Evolutionary conservation across 2,888 invertebrate genomes (phyloP).

Genomic region (Andrena chrysosceles): DNA sequence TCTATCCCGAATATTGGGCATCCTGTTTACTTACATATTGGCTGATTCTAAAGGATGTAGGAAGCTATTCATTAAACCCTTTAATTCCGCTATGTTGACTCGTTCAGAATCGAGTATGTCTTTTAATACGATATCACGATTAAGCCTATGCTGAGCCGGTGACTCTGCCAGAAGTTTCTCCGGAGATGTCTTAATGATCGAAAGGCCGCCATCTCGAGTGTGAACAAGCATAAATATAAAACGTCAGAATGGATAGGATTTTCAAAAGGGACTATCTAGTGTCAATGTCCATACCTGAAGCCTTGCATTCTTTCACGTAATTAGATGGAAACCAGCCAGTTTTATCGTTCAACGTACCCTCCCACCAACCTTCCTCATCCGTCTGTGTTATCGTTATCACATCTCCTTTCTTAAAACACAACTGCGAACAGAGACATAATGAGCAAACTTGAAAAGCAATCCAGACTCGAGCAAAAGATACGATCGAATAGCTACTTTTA

Average conservation of each 20-base stretch:
- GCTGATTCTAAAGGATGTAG: conserved; percentile 94
- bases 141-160: conserved; percentile 88
- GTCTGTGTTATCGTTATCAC: conserved; percentile 98
- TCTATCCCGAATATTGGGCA: neutral
- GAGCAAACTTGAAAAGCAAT: neutral
- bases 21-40: conserved; percentile 90
- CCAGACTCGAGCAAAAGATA: neutral
- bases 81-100: conserved; percentile 95
- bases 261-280: neutral
- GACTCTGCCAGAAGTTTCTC: conserved; percentile 87
- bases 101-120: conserved; percentile 97
- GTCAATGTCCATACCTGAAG: conserved; percentile 79
- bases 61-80: conserved; percentile 93
- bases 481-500: neutral
- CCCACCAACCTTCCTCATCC: conserved; percentile 99
- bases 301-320: conserved; percentile 96
- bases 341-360: conserved; percentile 97
- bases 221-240: conserved; percentile 1
- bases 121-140: conserved; percentile 93
- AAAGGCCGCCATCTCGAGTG: conserved; percentile 86
- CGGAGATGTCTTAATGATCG: conserved; percentile 88
- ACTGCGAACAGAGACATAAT: conserved; percentile 85
- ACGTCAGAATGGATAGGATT: neutral
- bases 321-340: conserved; percentile 99
- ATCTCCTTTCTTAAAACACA: conserved; percentile 98